phyloP scores from a whole-genome alignment of 2,888 invertebrate species.

The Tenthredo livida region DNA sequence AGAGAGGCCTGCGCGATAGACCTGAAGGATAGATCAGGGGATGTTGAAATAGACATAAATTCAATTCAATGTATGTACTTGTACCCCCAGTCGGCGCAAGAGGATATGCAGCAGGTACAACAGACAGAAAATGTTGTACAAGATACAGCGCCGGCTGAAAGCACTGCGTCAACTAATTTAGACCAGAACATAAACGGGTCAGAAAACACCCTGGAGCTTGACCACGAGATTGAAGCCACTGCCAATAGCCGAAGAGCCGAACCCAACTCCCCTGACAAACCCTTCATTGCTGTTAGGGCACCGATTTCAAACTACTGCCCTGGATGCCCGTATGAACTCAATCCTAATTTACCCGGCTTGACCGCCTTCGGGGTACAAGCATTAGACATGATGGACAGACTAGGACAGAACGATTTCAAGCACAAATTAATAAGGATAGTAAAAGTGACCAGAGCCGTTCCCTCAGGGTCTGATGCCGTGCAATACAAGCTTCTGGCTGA shows the following conservation, averaged over 20 bases:
- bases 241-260: constrained; percentile 58
- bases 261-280: constrained; percentile 63
- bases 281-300: constrained; percentile 72
- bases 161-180: neutral
- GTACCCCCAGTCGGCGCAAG: constrained; percentile 63
- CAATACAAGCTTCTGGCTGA: constrained; percentile 71
- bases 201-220: constrained; percentile 67
- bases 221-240: constrained; percentile 70
- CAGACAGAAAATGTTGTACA: constrained; percentile 56
- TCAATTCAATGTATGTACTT: constrained; percentile 72
- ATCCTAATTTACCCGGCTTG: constrained; percentile 72
- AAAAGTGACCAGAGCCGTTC: constrained; percentile 70
- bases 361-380: constrained; percentile 68
- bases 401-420: constrained; percentile 69
- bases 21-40: constrained; percentile 67
- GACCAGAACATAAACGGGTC: constrained; percentile 64
- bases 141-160: constrained; percentile 60
- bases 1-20: constrained; percentile 71
- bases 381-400: constrained; percentile 69
- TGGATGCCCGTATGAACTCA: constrained; percentile 74
- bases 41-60: constrained; percentile 64
- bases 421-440: constrained; percentile 70
- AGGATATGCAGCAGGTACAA: constrained; percentile 58
- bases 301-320: constrained; percentile 70
- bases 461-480: constrained; percentile 69